Percentiles rank a stretch among this genome's conserved stretches.
phyloP scores from a whole-genome alignment of 2,797 vertebrate species.

The Myiotriccus ornatus region DNA sequence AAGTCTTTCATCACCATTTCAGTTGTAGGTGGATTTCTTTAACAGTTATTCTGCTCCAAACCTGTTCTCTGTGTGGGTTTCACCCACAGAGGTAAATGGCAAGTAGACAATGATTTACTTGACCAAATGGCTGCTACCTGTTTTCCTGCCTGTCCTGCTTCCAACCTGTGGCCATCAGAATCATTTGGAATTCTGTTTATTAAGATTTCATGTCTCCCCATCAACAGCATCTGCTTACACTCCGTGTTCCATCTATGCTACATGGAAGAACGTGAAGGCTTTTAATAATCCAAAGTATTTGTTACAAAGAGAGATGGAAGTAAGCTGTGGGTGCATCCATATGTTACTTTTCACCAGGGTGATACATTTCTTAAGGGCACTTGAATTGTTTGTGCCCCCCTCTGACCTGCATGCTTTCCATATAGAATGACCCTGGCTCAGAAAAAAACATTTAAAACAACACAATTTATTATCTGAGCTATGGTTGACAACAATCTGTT shows the following conservation, averaged over 20 bases:
- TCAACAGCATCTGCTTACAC: background rate
- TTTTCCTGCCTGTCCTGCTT: background rate
- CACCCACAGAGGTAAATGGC: background rate
- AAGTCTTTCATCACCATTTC: background rate
- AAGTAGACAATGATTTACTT: background rate
- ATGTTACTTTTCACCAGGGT: background rate
- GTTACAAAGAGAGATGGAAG: background rate
- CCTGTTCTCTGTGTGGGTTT: background rate
- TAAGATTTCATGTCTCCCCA: background rate
- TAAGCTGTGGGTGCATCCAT: background rate
- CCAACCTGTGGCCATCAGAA: background rate
- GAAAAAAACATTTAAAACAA: conserved; percentile 5
- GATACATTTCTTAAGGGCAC: background rate
- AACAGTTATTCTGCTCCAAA: background rate
- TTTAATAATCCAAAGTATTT: background rate
- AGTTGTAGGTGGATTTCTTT: background rate
- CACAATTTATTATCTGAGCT: background rate
- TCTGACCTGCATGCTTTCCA: background rate
- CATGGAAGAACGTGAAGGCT: background rate
- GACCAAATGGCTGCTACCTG: background rate
- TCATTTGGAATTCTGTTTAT: background rate
- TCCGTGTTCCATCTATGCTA: background rate
- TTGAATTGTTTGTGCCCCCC: background rate
- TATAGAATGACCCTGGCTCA: background rate
- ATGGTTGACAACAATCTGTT: background rate